Percentiles rank a stretch among this genome's conserved stretches.
Conservation (phyloP, 2,888 invertebrate genomes). For the Limenitis camilla region DNA sequence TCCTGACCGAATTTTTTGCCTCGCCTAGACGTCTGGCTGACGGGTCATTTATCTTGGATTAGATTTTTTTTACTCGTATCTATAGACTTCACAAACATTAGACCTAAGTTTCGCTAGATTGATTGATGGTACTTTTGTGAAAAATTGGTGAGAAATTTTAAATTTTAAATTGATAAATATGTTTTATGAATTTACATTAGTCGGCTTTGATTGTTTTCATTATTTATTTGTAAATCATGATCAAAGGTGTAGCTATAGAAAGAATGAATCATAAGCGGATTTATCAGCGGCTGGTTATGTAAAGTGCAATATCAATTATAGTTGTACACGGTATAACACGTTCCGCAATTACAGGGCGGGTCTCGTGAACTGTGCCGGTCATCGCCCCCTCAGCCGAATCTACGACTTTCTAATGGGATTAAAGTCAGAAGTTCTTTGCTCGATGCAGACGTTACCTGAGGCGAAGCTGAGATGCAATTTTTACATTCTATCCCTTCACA, state of each 20-base stretch:
- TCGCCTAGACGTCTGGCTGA: conserved; percentile 33
- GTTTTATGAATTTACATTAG: not conserved
- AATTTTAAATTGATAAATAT: not conserved
- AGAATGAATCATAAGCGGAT: conserved; percentile 13
- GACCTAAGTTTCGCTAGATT: not conserved
- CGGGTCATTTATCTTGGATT: conserved; percentile 36
- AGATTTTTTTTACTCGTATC: conserved; percentile 3
- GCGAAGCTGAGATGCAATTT: conserved; percentile 36
- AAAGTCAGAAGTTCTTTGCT: conserved; percentile 37
- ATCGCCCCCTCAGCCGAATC: conserved; percentile 54
- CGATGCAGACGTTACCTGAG: conserved; percentile 42
- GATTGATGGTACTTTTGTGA: not conserved
- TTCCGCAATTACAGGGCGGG: conserved; percentile 51
- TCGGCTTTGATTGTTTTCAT: not conserved
- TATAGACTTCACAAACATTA: not conserved
- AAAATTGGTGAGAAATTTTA: too few species aligned
- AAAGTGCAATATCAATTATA: conserved; percentile 34
- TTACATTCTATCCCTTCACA: not conserved
- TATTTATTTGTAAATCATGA: not conserved
- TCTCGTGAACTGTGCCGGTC: conserved; percentile 52
- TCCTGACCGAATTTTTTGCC: conserved; percentile 43
- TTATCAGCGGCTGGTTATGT: conserved; percentile 22
- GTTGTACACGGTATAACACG: conserved; percentile 36
- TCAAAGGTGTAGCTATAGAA: not conserved
- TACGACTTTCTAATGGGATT: conserved; percentile 67